Evolutionary conservation across 1,140 invertebrate genomes (phyloP).

Genomic region (Drosophila ambigua): DNA sequence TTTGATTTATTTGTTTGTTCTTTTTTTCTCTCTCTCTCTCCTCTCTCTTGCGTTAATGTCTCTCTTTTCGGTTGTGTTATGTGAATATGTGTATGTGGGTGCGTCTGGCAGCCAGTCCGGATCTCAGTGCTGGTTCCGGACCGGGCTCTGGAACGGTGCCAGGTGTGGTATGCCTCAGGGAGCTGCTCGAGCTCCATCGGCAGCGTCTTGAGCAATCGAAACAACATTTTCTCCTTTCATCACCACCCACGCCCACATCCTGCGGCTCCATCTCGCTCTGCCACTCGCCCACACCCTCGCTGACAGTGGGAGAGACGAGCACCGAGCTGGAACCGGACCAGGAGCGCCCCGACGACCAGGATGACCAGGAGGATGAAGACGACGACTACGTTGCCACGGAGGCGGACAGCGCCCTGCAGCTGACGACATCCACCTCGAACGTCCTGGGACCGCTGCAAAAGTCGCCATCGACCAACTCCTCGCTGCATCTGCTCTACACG

Average conservation of each 20-base stretch:
- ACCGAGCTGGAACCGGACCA: slow-evolving; percentile 44
- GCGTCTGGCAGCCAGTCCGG: slow-evolving; percentile 65
- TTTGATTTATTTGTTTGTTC: slow-evolving; percentile 48
- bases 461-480: slow-evolving; percentile 74
- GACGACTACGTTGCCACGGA: slow-evolving; percentile 45
- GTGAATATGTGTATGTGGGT: slow-evolving; percentile 37
- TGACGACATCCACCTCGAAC: slow-evolving; percentile 62
- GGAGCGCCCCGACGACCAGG: slow-evolving; percentile 29
- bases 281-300: slow-evolving; percentile 63
- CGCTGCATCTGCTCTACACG: slow-evolving; percentile 74
- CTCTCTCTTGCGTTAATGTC: slow-evolving; percentile 59
- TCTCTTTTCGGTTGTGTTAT: slow-evolving; percentile 61
- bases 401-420: slow-evolving; percentile 65
- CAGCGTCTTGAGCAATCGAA: slow-evolving; percentile 80
- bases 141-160: slow-evolving; percentile 33
- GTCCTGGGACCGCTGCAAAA: slow-evolving; percentile 59
- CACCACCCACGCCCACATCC: slow-evolving; percentile 74
- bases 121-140: slow-evolving; percentile 53
- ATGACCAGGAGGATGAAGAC: slow-evolving; percentile 44
- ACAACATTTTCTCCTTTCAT: slow-evolving; percentile 83
- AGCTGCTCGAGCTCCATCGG: slow-evolving; percentile 76
- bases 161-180: slow-evolving; percentile 63
- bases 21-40: slow-evolving; percentile 34
- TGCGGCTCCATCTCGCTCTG: slow-evolving; percentile 71
- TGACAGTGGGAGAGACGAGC: slow-evolving; percentile 45